Percentiles rank a stretch among this genome's conserved stretches.
phyloP scores from a whole-genome alignment of 2,797 vertebrate species.

The Neosilurus hyrtlii region DNA sequence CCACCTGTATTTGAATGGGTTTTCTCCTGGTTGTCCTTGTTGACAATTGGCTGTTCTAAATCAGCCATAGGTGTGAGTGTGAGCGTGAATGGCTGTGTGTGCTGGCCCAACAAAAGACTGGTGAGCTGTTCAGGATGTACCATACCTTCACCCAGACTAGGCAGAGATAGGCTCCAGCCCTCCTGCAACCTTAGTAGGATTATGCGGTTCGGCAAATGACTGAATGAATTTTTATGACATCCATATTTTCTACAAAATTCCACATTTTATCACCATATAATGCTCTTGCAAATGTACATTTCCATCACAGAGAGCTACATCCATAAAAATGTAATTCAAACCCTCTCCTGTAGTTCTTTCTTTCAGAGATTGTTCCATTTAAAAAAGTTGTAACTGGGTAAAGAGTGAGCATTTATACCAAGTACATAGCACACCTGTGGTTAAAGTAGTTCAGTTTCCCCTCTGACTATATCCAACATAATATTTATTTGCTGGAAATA shows the following conservation, averaged over 20 bases:
- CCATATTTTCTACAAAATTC: not conserved
- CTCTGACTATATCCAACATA: slow-evolving; percentile 44
- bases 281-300: not conserved
- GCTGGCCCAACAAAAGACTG: no score
- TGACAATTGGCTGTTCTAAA: no score
- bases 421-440: not conserved
- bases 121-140: no score
- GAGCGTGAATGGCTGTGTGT: no score
- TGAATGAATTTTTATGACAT: not conserved
- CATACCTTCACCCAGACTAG: no score
- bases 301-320: not conserved
- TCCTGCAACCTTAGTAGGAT: no score
- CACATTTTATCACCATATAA: not conserved
- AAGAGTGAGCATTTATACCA: not conserved
- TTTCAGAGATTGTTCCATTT: not conserved
- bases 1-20: no score
- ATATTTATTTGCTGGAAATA: not conserved
- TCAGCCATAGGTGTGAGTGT: no score
- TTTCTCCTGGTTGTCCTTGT: no score
- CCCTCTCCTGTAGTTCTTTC: not conserved
- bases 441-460: slow-evolving; percentile 47
- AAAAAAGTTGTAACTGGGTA: not conserved
- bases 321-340: not conserved
- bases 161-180: no score
- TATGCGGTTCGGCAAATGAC: no score